Conservation (phyloP, 2,888 invertebrate species). For the Caenorhabditis sp. region DNA sequence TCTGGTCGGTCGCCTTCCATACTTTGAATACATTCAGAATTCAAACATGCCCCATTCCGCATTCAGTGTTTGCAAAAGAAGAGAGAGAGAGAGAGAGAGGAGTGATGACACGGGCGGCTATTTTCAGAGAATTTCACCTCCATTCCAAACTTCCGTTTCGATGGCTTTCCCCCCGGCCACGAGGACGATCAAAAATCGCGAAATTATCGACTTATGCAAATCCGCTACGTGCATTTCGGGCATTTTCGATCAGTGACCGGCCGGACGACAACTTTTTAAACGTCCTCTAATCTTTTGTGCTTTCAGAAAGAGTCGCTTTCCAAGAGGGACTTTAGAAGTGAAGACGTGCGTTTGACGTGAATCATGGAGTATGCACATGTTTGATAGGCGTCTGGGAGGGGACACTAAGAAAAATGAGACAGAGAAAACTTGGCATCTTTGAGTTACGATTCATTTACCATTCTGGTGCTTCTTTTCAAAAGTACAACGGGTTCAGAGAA, state of each 20-base stretch:
- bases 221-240: slow-evolving; percentile 10
- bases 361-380: slow-evolving; percentile 39
- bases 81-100: no score
- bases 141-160: no score
- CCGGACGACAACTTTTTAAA: slow-evolving; percentile 6
- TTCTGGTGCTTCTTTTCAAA: slow-evolving; percentile 15
- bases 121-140: no score
- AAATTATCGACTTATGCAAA: slow-evolving; percentile 40
- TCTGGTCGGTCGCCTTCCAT: slow-evolving; percentile 8
- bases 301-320: slow-evolving; percentile 2
- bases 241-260: not conserved
- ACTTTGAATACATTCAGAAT: slow-evolving; percentile 16
- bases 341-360: slow-evolving; percentile 20
- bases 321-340: not conserved
- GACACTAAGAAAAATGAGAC: not conserved
- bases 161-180: no score
- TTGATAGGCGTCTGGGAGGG: slow-evolving; percentile 18
- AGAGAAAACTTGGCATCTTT: slow-evolving; percentile 21
- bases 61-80: not conserved
- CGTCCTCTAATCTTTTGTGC: slow-evolving; percentile 5
- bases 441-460: slow-evolving; percentile 31
- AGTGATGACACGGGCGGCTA: not conserved
- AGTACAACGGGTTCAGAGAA: slow-evolving; percentile 23
- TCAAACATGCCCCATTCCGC: slow-evolving; percentile 13
- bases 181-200: slow-evolving; percentile 35